These are phyloP conservation scores for Spodoptera frugiperda DNA, from an alignment of 1,140 invertebrate genomes.

Conservation along the genomic window DNA sequence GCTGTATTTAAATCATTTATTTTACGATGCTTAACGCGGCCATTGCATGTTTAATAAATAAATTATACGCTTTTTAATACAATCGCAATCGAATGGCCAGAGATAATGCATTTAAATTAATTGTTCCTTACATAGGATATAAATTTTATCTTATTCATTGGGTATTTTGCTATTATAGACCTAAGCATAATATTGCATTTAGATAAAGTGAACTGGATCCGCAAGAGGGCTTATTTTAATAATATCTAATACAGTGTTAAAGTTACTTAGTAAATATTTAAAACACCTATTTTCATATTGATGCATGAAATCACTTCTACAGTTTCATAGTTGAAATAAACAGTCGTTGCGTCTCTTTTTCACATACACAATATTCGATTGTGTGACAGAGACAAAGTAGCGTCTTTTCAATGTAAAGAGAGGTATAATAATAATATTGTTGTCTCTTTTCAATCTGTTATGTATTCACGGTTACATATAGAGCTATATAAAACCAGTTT, in stretches of 20 bases:
- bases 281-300: too few relatives aligned
- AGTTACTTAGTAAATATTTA: neutral
- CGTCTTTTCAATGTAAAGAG: too few relatives aligned
- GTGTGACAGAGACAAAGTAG: too few relatives aligned
- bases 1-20: slow-evolving; percentile 35
- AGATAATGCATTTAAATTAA: slow-evolving; percentile 74
- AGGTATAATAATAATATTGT: too few relatives aligned
- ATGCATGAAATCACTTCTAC: too few relatives aligned
- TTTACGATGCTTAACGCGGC: slow-evolving; percentile 38
- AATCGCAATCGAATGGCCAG: slow-evolving; percentile 57
- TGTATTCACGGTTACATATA: too few relatives aligned
- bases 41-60: slow-evolving; percentile 30
- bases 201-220: slow-evolving; percentile 43
- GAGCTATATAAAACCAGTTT: too few relatives aligned
- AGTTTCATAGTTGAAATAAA: too few relatives aligned
- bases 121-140: slow-evolving; percentile 65
- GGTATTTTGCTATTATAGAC: slow-evolving; percentile 67
- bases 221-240: slow-evolving; percentile 22
- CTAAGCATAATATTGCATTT: slow-evolving; percentile 71
- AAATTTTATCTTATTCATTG: slow-evolving; percentile 59
- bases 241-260: neutral
- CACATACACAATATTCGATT: too few relatives aligned
- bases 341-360: too few relatives aligned
- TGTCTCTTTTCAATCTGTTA: too few relatives aligned
- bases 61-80: slow-evolving; percentile 45